Base-by-base conservation (phyloP, 2,113 vertebrate genomes). In the Sapayoa aenigma region DNA sequence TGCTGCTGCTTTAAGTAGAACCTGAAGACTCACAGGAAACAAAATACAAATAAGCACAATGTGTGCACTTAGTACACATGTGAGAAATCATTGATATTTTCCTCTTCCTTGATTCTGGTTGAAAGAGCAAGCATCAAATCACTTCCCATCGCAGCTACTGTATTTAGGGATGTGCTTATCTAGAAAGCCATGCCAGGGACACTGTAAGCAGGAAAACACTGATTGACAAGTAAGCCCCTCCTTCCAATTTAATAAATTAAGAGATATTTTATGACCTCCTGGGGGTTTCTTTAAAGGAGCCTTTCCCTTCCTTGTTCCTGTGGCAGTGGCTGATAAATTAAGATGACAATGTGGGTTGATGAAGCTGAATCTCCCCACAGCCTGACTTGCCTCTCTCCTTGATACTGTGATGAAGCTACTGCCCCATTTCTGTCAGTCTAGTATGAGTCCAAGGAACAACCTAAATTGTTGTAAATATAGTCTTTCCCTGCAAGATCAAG, bases 401-500 rank as follows among this genome's bases (percentile, higher is more conserved):
- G 50, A 42, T 14, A 30, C n/a, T 47, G 23, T 2, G 0, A 9
- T 15, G 50, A 66, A 60, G 62, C 69, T 76, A 7, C 77, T 65
- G 28, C 46, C 71, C 81, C 42, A 49, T 7, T 9, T 55, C 68
- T 91, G 82, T 42, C 68, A 65, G 22, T 9, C 13, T n/a, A 18
- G 12, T 3, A 5, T 4, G 23, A 8, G 1, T 67, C 73, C 53
- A 69, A 69, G 69, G 60, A 91, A 42, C 56, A 31, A 14, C 2
- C 65, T 7, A 9, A 14, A 0, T 4, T 65, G 39, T 35, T 67
- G 67, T 30, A 95, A 94, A 92, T 50, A 56, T 86, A 90, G 69
- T 33, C 30, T 53, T 95, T 94, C 86, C 74, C 76, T 93, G 86
- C 37, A 62, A 91, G 73, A 93, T 92, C 85, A 92, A 94, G 94